phyloP scores from a whole-genome alignment of 2,113 vertebrate genomes.

The Butorides virescens region DNA sequence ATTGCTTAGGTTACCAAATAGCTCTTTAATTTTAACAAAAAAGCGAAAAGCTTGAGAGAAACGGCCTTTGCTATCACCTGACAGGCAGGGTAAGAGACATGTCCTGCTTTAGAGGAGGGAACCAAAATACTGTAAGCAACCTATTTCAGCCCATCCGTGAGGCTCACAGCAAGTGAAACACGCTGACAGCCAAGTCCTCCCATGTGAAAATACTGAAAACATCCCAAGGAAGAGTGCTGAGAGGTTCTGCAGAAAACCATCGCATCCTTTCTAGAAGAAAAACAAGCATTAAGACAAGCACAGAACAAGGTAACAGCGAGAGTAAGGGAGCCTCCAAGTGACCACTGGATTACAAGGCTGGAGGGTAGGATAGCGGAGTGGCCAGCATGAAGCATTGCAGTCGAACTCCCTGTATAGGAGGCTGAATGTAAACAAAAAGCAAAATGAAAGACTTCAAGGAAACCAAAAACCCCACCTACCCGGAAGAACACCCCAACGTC shows the following conservation, averaged over 20 bases:
- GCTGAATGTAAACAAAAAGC: background rate
- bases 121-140: background rate
- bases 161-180: background rate
- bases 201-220: background rate
- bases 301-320: background rate
- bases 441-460: background rate
- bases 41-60: background rate
- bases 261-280: background rate
- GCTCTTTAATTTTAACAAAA: background rate
- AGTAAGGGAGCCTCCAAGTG: background rate
- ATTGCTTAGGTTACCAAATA: background rate
- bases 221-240: background rate
- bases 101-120: background rate
- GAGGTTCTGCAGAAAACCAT: background rate
- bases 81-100: background rate
- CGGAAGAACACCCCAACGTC: background rate
- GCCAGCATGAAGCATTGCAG: rapidly evolving
- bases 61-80: background rate
- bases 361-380: background rate
- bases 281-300: background rate
- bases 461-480: background rate
- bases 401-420: background rate
- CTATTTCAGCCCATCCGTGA: background rate
- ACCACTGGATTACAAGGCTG: background rate
- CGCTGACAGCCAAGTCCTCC: background rate